Evolutionary conservation across 2,113 vertebrate genomes (phyloP), one percentile per base, ranked within the genome.

Genomic region (Pithys albifrons): DNA sequence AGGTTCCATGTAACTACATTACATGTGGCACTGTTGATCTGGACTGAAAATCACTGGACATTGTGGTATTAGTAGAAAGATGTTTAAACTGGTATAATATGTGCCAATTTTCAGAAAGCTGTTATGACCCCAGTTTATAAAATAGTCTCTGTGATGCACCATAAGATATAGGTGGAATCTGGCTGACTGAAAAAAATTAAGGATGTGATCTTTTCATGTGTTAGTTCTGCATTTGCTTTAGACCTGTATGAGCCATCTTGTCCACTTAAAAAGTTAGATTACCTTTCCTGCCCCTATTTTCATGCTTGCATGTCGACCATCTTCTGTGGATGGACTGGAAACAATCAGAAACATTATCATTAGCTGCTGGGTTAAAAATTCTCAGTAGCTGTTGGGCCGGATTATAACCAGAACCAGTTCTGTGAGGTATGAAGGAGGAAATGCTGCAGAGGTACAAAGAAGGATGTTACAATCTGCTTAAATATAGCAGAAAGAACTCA

Each of bases 101-200:
- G 22, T 67, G 24, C 18, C 9, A 19, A 14, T 71, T 77, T 71
- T 43, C 37, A 52, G 45, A 69, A 66, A 59, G 14, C 20, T 64
- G 17, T 59, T 75, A 75, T 41, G 66, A 65, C 4, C 7, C 11
- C 25, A 24, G 18, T 48, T 79, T 76, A 48, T 85, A 29, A 64
- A 84, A 43, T 28, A 61, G 29, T 0, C 0, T 14, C 37, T 2
- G 0, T 33, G 15, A 58, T 76, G 35, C 2, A 2, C 35, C 12
- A 59, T 64, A 74, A 82, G 31, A 51, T 72, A 72, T 64, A 55
- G 19, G 48, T 43, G 45, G 19, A 37, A 46, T 69, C 82, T 64
- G 19, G 4, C 19, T 45, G 48, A 57, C 10, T 59, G 59, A 62
- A 62, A 71, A 72, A 45, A 18, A 28, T 28, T 12, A 55, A 43